phyloP scores from a whole-genome alignment of 2,888 invertebrate genomes.

The Himalopsyche tibetana region DNA sequence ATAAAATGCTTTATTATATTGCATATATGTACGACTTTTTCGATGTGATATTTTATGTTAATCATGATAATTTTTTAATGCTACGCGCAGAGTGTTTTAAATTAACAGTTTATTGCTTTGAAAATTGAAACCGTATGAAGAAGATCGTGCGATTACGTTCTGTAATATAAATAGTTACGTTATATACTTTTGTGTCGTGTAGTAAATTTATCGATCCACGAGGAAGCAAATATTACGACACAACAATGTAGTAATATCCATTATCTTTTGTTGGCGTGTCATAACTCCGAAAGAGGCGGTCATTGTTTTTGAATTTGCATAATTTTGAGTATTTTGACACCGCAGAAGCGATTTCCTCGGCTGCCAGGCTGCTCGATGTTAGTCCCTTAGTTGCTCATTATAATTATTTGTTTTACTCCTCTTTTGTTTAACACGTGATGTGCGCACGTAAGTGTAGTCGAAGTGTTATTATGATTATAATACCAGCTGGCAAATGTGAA shows the following conservation, averaged over 20 bases:
- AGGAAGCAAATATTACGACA: not conserved
- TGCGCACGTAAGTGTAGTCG: not conserved
- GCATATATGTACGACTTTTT: no score
- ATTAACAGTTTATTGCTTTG: no score
- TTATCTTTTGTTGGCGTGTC: slow-evolving; percentile 19
- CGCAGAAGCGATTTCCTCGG: slow-evolving; percentile 32
- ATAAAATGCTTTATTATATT: no score
- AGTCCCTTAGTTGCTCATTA: not conserved
- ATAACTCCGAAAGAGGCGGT: slow-evolving; percentile 48
- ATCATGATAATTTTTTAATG: no score
- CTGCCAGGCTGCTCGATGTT: not conserved
- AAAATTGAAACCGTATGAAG: not conserved
- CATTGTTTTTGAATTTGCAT: slow-evolving; percentile 55
- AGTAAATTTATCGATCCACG: not conserved
- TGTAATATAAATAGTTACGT: slow-evolving; percentile 28
- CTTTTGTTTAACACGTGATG: slow-evolving; percentile 41
- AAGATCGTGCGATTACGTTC: not conserved
- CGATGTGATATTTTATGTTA: no score
- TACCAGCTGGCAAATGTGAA: slow-evolving; percentile 17
- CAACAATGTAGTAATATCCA: slow-evolving; percentile 33
- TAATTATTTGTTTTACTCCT: not conserved
- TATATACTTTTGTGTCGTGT: not conserved
- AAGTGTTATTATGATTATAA: slow-evolving; percentile 37
- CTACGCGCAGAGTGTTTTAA: no score
- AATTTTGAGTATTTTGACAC: slow-evolving; percentile 47